phyloP scores from a whole-genome alignment of 2,113 vertebrate genomes.

The Chloropsis hardwickii region DNA sequence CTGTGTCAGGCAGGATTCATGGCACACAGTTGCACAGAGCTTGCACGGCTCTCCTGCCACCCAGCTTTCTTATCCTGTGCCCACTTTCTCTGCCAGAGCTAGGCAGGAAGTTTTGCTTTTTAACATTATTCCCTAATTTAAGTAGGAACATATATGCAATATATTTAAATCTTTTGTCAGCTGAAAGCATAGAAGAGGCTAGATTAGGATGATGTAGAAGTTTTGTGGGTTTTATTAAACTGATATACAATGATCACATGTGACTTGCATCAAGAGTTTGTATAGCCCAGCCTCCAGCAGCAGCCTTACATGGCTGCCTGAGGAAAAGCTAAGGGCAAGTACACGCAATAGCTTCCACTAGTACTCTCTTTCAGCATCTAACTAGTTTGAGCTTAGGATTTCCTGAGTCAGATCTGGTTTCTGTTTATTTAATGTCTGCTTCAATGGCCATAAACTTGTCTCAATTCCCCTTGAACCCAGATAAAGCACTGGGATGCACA shows the following conservation, averaged over 20 bases:
- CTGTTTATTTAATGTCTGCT: constrained; percentile 34
- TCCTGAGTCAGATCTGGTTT: constrained; percentile 18
- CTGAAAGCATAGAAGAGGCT: background rate
- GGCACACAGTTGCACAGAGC: rapidly evolving
- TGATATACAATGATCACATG: background rate
- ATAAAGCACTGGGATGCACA: background rate
- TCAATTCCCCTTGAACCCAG: background rate
- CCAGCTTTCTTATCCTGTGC: background rate
- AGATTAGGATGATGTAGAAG: background rate
- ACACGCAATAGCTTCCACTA: constrained; percentile 26
- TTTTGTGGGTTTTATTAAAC: background rate
- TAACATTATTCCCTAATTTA: background rate
- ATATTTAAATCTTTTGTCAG: background rate
- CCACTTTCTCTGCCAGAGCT: constrained; percentile 1
- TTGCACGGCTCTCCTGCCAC: background rate
- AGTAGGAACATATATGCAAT: background rate
- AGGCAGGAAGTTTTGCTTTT: constrained; percentile 39
- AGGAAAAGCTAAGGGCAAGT: background rate
- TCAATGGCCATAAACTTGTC: constrained; percentile 5
- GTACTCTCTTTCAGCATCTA: background rate
- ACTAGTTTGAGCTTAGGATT: background rate
- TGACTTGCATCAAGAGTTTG: background rate
- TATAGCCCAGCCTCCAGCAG: background rate
- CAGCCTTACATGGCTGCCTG: background rate
- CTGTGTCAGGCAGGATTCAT: rapidly evolving